Percentiles rank a stretch among this genome's conserved stretches.
These are phyloP conservation scores for Temnothorax longispinosus DNA, from an alignment of 1,140 invertebrate genomes.

Conservation along the genomic window DNA sequence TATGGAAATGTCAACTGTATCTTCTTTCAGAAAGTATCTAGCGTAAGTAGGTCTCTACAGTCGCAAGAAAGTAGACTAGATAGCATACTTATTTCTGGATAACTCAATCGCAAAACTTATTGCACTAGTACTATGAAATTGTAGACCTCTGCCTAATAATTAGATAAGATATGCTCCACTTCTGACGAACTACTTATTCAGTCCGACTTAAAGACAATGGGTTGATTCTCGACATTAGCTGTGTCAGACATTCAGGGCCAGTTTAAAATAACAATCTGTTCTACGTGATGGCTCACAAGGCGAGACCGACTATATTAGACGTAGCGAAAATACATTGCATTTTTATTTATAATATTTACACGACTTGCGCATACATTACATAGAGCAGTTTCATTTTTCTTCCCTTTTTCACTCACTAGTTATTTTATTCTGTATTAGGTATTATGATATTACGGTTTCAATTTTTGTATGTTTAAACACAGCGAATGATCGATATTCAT, in stretches of 20 bases:
- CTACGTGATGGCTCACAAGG: not conserved
- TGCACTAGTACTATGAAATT: too few relatives aligned
- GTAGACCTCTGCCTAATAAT: not conserved
- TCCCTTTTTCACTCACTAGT: not conserved
- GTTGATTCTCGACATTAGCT: not conserved
- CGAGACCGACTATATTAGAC: not conserved
- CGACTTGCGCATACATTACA: not conserved
- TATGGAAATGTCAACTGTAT: not conserved
- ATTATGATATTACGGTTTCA: not conserved
- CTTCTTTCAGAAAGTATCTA: slow-evolving; percentile 17
- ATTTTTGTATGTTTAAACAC: not conserved
- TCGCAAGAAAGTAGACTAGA: not conserved
- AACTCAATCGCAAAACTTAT: not conserved
- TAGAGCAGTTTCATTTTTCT: not conserved
- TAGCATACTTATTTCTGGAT: slow-evolving; percentile 1
- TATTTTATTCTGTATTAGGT: not conserved
- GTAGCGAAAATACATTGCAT: not conserved
- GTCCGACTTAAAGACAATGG: not conserved
- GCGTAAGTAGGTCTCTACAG: not conserved
- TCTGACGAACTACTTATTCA: not conserved
- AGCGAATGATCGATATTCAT: not conserved
- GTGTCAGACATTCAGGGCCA: not conserved
- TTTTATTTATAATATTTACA: not conserved
- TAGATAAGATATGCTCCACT: slow-evolving; percentile 32
- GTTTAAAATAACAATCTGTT: not conserved